Conservation (phyloP, 2,113 vertebrate genomes). For the Cyprinodon brontotheroides region DNA sequence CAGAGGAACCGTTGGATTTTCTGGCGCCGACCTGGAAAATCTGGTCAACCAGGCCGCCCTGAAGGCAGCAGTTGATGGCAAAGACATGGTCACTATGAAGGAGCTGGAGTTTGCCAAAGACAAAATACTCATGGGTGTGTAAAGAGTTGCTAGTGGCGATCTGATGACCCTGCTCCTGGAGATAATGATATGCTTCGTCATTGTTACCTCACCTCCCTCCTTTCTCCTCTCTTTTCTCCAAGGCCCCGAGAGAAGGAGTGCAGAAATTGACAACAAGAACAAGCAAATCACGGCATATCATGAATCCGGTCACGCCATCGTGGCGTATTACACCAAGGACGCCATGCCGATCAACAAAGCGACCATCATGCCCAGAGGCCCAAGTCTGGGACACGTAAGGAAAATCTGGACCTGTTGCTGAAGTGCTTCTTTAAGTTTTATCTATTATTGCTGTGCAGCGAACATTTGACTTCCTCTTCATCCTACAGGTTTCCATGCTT, state of each 20-base stretch:
- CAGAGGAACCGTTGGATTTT: constrained; percentile 96
- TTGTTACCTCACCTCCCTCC: neutral
- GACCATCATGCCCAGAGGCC: constrained; percentile 97
- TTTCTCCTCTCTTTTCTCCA: neutral
- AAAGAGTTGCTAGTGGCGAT: neutral
- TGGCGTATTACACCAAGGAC: constrained; percentile 96
- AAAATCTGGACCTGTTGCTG: neutral
- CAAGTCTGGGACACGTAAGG: constrained; percentile 94
- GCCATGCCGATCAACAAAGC: constrained; percentile 99
- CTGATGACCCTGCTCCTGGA: neutral
- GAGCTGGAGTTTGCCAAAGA: constrained; percentile 98
- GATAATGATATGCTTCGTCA: neutral
- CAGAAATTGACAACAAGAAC: constrained; percentile 93
- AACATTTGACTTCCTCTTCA: neutral
- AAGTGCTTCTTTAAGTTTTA: neutral
- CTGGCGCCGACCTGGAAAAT: constrained; percentile 97
- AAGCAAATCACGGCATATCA: constrained; percentile 96
- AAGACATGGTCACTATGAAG: constrained; percentile 96
- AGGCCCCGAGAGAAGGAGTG: constrained; percentile 96
- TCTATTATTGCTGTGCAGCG: neutral
- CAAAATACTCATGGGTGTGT: constrained; percentile 96
- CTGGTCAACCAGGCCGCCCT: constrained; percentile 97
- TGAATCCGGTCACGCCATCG: constrained; percentile 96
- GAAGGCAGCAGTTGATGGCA: constrained; percentile 95
- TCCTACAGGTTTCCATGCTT: constrained; percentile 89